A percentile compares a stretch with the other conserved stretches of the same genome.
Evolutionary conservation across 2,113 vertebrate genomes (phyloP).

Genomic region (Tenrec ecaudatus): DNA sequence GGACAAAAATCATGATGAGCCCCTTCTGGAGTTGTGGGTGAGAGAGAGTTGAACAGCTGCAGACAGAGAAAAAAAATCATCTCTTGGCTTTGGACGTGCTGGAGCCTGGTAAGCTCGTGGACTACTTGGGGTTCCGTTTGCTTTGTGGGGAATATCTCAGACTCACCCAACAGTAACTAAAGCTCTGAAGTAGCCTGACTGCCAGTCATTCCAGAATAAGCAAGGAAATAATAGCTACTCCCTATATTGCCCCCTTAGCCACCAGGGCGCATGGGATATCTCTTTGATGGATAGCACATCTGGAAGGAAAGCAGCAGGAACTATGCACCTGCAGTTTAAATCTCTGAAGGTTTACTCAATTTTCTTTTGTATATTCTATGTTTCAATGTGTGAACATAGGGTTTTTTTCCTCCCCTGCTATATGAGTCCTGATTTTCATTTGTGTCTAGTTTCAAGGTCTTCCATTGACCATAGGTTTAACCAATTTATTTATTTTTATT

Average conservation of each 20-base stretch:
- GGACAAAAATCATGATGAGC: background rate
- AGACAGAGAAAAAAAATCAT: background rate
- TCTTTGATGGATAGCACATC: slow-evolving; percentile 63
- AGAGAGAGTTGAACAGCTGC: background rate
- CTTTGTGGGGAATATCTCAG: background rate
- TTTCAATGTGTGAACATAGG: background rate
- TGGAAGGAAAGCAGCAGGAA: slow-evolving; percentile 48
- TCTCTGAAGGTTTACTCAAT: background rate
- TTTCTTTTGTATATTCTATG: slow-evolving; percentile 33
- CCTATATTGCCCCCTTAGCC: slow-evolving; percentile 27
- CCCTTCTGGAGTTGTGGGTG: background rate
- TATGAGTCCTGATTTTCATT: background rate
- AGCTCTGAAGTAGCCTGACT: background rate
- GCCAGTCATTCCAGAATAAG: background rate
- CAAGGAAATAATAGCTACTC: slow-evolving; percentile 55
- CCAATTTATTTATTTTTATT: slow-evolving; percentile 39
- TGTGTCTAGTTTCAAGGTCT: background rate
- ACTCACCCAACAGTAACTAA: background rate
- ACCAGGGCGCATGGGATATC: slow-evolving; percentile 48
- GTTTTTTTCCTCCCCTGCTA: background rate
- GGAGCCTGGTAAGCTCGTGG: background rate
- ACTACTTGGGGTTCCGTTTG: background rate
- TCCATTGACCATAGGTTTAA: background rate
- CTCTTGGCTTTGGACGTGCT: background rate
- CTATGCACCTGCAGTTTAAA: slow-evolving; percentile 45